Evolutionary conservation across 2,888 invertebrate species (phyloP), one percentile per base, ranked within the genome.

Genomic region (Axea sp.): DNA sequence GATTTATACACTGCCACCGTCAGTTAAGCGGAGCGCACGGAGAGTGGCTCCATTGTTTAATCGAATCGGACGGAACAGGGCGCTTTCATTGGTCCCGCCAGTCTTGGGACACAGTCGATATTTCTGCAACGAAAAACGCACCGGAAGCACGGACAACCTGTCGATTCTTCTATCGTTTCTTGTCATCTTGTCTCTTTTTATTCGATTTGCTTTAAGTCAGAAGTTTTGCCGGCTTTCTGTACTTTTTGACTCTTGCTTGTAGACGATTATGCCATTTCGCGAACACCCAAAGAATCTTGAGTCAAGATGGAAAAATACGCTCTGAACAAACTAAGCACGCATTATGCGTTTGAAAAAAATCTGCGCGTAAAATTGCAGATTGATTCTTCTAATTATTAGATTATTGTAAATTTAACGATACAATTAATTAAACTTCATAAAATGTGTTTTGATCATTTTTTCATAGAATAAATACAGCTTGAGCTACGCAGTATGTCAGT

Each of bases 1-100:
- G 86, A 86, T 86, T 86, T 86, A 85, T 85, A 85, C 79, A 86
- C 85, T 83, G 84, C 82, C 84, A 85, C 82, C 79, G 81, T 76
- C 84, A 78, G 79, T 78, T 76, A 76, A 73, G 69, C 78, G 51
- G 35, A 69, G 77, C 72, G 75, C 64, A 68, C 53, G 57, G 73
- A 79, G 81, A 82, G 80, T 81, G 79, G 77, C 76, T 81, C 84
- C 81, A 86, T 85, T 85, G 83, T 86, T 85, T 83, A 82, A 84
- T 82, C 83, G 81, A 83, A 82, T 82, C 80, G 80, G 76, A 76
- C 71, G 75, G 75, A 76, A 71, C 77, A 28, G 33, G 26, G 14
- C 22, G 28, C 17, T 55, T 65, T 35, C 51, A 37, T 45, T 39
- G 45, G 59, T 41, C 51, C 37, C 57, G 67, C 24, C 35, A 19